Conservation (phyloP, 2,888 invertebrate species). For the Plagiodera versicolora region DNA sequence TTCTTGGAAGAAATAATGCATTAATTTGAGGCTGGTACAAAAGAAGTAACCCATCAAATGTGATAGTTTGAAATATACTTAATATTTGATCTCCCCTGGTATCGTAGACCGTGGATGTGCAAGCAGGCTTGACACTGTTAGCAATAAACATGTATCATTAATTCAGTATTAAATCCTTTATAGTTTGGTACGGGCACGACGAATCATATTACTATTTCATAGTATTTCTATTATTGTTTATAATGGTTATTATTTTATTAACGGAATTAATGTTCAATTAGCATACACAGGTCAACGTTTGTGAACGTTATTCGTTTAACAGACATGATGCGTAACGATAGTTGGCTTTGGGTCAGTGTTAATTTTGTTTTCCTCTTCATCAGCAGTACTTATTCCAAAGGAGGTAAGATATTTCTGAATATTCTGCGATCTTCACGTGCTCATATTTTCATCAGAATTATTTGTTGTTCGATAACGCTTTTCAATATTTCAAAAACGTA, state of each 20-base stretch:
- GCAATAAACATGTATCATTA: neutral
- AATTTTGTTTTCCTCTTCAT: constrained; percentile 1
- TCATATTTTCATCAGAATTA: no score
- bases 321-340: neutral
- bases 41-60: no score
- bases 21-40: no score
- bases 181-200: no score
- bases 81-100: neutral
- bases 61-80: no score
- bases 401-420: constrained; percentile 5
- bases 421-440: no score
- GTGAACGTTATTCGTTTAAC: neutral
- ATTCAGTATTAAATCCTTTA: neutral
- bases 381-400: neutral
- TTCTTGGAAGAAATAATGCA: no score
- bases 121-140: neutral
- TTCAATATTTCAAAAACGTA: no score
- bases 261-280: neutral
- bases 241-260: neutral
- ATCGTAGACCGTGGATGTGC: neutral
- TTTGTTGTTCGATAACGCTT: no score
- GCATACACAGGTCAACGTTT: neutral
- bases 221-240: neutral
- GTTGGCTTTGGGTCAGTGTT: constrained; percentile 1
- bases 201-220: no score